These are phyloP conservation scores for Girardinus metallicus DNA, from an alignment of 2,797 vertebrate genomes.

Conservation along the genomic window DNA sequence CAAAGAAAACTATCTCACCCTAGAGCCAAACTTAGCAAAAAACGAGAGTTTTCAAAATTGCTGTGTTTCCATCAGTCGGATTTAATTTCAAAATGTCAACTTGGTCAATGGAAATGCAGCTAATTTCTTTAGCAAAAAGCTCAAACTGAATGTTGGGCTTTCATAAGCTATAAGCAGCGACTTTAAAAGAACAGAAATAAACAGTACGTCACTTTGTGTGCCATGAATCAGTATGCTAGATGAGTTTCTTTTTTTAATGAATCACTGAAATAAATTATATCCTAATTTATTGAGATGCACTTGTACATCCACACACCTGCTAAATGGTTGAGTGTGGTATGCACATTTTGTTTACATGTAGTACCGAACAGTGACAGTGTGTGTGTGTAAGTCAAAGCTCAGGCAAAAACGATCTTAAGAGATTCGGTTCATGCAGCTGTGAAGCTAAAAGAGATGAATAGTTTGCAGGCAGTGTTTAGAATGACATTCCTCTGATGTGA, in stretches of 20 bases:
- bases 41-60: too few relatives aligned
- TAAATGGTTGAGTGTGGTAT: slow-evolving; percentile 76
- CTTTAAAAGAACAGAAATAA: neutral
- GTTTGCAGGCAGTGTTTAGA: slow-evolving; percentile 61
- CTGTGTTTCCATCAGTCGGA: too few relatives aligned
- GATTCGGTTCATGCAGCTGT: slow-evolving; percentile 67
- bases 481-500: slow-evolving; percentile 77
- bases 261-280: neutral
- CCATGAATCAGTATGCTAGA: neutral
- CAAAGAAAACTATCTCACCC: too few relatives aligned
- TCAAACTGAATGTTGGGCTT: neutral
- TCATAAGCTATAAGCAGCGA: neutral
- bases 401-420: slow-evolving; percentile 65
- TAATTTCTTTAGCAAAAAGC: neutral
- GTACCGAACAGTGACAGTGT: slow-evolving; percentile 58
- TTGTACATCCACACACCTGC: slow-evolving; percentile 64
- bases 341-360: slow-evolving; percentile 79
- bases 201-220: neutral
- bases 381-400: slow-evolving; percentile 71
- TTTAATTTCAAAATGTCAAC: too few relatives aligned
- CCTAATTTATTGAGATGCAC: slow-evolving; percentile 3
- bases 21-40: too few relatives aligned
- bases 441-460: slow-evolving; percentile 65
- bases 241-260: neutral
- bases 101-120: neutral